These are phyloP conservation scores for Lordiphosa stackelbergi DNA, from an alignment of 1,140 invertebrate species.

Conservation along the genomic window DNA sequence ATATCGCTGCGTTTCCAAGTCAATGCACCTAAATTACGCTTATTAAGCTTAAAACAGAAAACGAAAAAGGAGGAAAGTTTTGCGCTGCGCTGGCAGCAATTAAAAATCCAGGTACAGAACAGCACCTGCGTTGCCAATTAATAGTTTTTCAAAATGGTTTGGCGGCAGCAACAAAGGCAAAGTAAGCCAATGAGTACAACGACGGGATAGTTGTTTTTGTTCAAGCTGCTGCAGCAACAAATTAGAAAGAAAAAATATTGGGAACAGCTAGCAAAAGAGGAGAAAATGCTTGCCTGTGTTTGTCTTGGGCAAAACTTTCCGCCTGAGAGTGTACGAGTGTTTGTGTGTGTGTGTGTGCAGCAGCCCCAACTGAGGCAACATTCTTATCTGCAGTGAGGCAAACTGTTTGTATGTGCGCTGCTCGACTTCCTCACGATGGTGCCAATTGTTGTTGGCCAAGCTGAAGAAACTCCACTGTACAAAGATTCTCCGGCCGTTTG, in stretches of 20 bases:
- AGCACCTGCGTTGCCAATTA: constrained; percentile 59
- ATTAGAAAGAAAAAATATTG: constrained; percentile 20
- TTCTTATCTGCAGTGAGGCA: constrained; percentile 68
- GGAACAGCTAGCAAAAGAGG: too few species aligned
- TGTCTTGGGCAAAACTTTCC: constrained; percentile 48
- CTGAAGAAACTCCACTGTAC: constrained; percentile 27
- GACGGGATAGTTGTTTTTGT: constrained; percentile 1
- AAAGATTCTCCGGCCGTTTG: constrained; percentile 12
- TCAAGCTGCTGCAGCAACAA: constrained; percentile 12
- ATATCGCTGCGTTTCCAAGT: constrained; percentile 52
- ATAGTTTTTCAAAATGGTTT: constrained; percentile 57
- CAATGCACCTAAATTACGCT: constrained; percentile 51
- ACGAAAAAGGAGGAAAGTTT: constrained; percentile 27
- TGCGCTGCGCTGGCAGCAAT: constrained; percentile 60
- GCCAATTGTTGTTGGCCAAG: constrained; percentile 59
- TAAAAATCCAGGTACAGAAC: constrained; percentile 47
- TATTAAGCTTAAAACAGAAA: constrained; percentile 38
- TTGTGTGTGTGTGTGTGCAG: constrained; percentile 21
- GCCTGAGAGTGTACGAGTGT: constrained; percentile 15
- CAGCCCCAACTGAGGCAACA: constrained; percentile 51
- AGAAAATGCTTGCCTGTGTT: constrained; percentile 43
- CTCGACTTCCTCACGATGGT: constrained; percentile 42
- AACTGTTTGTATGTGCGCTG: constrained; percentile 23
- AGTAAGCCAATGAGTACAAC: constrained; percentile 5
- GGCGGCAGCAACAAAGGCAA: constrained; percentile 23